Evolutionary conservation across 2,113 vertebrate genomes (phyloP), one percentile per base, ranked within the genome.

Genomic region (Andinoacara biseriatus): DNA sequence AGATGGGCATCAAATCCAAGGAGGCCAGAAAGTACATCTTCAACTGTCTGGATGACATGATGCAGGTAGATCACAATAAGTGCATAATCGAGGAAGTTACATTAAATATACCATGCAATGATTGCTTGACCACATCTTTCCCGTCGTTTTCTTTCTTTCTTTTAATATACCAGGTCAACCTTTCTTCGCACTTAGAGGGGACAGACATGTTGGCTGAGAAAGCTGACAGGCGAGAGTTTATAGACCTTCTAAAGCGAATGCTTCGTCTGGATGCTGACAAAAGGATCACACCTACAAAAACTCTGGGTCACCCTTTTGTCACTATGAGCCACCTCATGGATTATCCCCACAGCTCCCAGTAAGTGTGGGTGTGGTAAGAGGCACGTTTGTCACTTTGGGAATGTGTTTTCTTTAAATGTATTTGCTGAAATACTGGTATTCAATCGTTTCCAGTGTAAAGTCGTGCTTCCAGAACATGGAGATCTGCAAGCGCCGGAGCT

Each of bases 401-500:
- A 26, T 56, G 22, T 43, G 11, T 82, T 69, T 35, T 5, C 8
- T 57, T 58, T 7, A 29, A 22, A 60, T 80, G 10, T 26, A 35
- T 38, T 75, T 3, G 1, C 54, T 84, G 8, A 69, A 65, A 43
- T 3, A 1, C 7, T 56, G 1, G 8, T 6, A 2, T 40, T 78
- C 43, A 2, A 2, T 33, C 84, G 31, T 8, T 20, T 92, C 29
- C 91, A 99, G 98, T 91, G 97, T 99, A 84, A 99, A 99, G 91
- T 99, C 98, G 6, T 99, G 98, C 94, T 99, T 99, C 93, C 98
- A 99, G 94, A 99, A 99, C 90, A 99, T 99, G 98, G 98, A 99
- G 93, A 97, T 99, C 90, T 99, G 98, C 93, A 99, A 99, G 86
- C 94, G 97, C 79, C 96, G 98, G 85, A 97, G 95, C 88, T 96